Evolutionary conservation across 2,113 vertebrate genomes (phyloP).

Genomic region (Thunnus maccoyii): DNA sequence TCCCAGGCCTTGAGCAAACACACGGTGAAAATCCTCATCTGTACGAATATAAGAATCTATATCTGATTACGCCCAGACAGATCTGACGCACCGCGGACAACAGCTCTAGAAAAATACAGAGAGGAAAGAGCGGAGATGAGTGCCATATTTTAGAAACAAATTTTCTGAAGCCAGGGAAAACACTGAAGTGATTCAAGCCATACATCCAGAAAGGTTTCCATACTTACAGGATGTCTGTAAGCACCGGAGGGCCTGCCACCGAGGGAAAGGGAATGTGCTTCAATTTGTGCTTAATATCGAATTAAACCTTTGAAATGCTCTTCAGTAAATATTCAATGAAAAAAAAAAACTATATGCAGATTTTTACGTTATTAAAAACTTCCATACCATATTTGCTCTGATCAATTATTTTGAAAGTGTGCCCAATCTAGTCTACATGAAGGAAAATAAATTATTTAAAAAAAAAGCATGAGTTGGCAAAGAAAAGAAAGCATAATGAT

Average conservation of each 20-base stretch:
- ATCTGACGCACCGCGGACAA: slow-evolving; percentile 19
- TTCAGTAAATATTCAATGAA: slow-evolving; percentile 53
- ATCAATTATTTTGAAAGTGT: slow-evolving; percentile 29
- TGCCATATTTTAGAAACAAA: slow-evolving; percentile 62
- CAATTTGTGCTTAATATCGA: slow-evolving; percentile 43
- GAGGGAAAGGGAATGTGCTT: slow-evolving; percentile 53
- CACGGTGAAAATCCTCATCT: slow-evolving; percentile 46
- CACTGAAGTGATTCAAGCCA: slow-evolving; percentile 60
- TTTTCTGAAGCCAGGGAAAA: slow-evolving; percentile 63
- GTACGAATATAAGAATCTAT: slow-evolving; percentile 25
- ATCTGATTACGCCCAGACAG: slow-evolving; percentile 37
- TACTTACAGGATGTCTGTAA: slow-evolving; percentile 62
- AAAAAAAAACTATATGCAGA: slow-evolving; percentile 28
- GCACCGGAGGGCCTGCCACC: slow-evolving; percentile 47
- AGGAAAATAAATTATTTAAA: slow-evolving; percentile 14
- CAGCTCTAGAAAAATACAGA: slow-evolving; percentile 23
- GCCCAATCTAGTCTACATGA: slow-evolving; percentile 1
- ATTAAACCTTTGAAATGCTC: slow-evolving; percentile 56
- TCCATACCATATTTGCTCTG: slow-evolving; percentile 33
- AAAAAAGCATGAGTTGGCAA: slow-evolving; percentile 37
- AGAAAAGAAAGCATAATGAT: slow-evolving; percentile 30
- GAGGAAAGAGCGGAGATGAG: slow-evolving; percentile 31
- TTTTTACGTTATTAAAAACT: slow-evolving; percentile 57
- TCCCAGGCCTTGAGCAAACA: slow-evolving; percentile 23
- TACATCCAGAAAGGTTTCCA: slow-evolving; percentile 69